These are phyloP conservation scores for Sus cebifrons DNA, from an alignment of 2,797 vertebrate species.

Conservation along the genomic window DNA sequence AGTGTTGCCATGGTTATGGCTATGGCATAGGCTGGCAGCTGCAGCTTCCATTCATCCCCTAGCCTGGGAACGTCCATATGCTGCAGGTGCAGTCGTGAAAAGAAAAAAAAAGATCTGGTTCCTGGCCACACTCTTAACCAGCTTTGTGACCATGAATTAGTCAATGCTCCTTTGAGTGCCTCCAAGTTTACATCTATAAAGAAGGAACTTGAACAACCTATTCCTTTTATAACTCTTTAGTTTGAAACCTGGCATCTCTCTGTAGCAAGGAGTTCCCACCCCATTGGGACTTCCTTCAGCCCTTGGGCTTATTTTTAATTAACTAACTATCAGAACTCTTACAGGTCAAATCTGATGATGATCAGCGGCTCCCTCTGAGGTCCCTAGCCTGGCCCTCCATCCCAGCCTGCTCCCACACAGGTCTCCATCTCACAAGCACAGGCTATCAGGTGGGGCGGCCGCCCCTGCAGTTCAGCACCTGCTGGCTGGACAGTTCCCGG, in stretches of 20 bases:
- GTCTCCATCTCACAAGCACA: neutral
- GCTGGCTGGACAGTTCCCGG: conserved; percentile 76
- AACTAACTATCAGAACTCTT: neutral
- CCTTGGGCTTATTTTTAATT: conserved; percentile 54
- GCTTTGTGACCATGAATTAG: neutral
- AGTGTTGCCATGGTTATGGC: too few relatives aligned
- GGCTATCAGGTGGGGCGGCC: neutral
- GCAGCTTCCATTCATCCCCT: too few relatives aligned
- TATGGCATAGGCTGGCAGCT: too few relatives aligned
- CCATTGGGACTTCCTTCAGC: neutral
- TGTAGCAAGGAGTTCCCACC: neutral
- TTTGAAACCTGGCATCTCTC: neutral
- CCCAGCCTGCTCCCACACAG: rapidly evolving
- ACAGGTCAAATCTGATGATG: neutral
- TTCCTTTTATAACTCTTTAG: neutral
- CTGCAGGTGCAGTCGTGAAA: too few relatives aligned
- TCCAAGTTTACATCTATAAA: neutral
- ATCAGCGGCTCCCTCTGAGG: neutral
- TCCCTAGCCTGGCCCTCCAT: neutral
- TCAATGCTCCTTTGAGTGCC: neutral
- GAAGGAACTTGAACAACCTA: neutral
- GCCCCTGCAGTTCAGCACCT: neutral
- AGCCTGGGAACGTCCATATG: too few relatives aligned
- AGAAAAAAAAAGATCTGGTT: neutral
- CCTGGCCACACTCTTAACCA: neutral